phyloP scores from a whole-genome alignment of 1,140 invertebrate genomes.

The Pissodes strobi region DNA sequence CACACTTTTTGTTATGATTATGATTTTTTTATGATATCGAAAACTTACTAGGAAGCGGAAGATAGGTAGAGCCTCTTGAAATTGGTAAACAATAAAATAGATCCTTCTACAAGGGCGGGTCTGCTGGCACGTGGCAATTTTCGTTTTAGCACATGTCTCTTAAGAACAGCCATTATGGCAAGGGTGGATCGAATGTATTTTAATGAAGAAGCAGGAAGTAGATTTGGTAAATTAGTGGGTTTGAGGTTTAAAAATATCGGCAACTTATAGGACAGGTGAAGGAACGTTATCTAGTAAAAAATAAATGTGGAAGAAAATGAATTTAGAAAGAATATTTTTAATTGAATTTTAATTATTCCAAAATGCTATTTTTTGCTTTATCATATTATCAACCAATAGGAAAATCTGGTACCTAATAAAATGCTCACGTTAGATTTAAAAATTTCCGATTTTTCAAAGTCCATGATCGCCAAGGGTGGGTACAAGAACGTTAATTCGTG shows the following conservation, averaged over 20 bases:
- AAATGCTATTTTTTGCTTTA: too few relatives aligned
- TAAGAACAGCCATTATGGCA: conserved; percentile 14
- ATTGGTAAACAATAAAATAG: conserved; percentile 28
- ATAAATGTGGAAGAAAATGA: too few relatives aligned
- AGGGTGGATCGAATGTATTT: conserved; percentile 25
- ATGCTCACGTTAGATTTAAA: too few relatives aligned
- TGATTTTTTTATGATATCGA: conserved; percentile 24
- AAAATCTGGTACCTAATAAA: too few relatives aligned
- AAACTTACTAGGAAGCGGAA: background rate
- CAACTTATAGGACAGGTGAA: conserved; percentile 12
- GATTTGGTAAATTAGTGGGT: conserved; percentile 11
- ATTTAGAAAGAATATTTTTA: too few relatives aligned
- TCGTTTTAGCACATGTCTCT: conserved; percentile 14
- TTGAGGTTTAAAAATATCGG: conserved; percentile 21
- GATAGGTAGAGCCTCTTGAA: conserved; percentile 15
- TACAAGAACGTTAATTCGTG: too few relatives aligned
- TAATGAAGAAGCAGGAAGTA: conserved; percentile 29
- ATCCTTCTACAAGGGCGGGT: background rate
- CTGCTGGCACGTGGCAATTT: conserved; percentile 28
- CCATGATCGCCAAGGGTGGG: too few relatives aligned
- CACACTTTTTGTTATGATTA: conserved; percentile 18
- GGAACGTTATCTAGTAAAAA: too few relatives aligned
- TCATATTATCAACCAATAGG: too few relatives aligned
- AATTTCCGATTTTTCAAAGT: too few relatives aligned
- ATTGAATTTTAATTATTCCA: too few relatives aligned